Evolutionary conservation across 2,113 vertebrate species (phyloP).

Genomic region (Puffinus mauretanicus): DNA sequence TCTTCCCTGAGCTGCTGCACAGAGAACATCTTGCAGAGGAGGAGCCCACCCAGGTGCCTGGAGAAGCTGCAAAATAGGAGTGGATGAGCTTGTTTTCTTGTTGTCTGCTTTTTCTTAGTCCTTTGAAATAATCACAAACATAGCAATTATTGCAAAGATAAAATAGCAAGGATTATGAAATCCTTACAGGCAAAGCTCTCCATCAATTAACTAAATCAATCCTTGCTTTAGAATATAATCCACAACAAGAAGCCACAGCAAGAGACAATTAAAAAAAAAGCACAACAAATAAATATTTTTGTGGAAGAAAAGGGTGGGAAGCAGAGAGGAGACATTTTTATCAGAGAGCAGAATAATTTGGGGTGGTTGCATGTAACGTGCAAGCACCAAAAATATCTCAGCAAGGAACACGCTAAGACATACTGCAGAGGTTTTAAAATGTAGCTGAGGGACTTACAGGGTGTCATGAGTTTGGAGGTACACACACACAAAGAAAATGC

Average conservation of each 20-base stretch:
- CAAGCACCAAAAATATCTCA: neutral
- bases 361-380: neutral
- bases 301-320: neutral
- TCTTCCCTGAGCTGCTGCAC: neutral
- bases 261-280: neutral
- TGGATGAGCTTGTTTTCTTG: conserved; percentile 18
- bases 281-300: neutral
- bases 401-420: neutral
- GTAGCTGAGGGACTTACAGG: neutral
- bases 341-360: neutral
- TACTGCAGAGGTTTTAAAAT: neutral
- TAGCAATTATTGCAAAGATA: conserved; percentile 54
- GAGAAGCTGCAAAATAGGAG: neutral
- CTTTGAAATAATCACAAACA: conserved; percentile 50
- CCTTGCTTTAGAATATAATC: conserved; percentile 43
- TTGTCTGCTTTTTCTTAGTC: conserved; percentile 24
- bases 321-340: neutral
- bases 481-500: neutral
- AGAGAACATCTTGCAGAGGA: neutral
- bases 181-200: conserved; percentile 53
- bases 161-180: conserved; percentile 57
- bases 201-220: conserved; percentile 53
- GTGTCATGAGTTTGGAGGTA: neutral
- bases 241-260: conserved; percentile 12
- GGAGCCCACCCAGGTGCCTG: conserved; percentile 25